These are phyloP conservation scores for Caerostris darwini DNA, from an alignment of 1,140 invertebrate species.

Conservation along the genomic window DNA sequence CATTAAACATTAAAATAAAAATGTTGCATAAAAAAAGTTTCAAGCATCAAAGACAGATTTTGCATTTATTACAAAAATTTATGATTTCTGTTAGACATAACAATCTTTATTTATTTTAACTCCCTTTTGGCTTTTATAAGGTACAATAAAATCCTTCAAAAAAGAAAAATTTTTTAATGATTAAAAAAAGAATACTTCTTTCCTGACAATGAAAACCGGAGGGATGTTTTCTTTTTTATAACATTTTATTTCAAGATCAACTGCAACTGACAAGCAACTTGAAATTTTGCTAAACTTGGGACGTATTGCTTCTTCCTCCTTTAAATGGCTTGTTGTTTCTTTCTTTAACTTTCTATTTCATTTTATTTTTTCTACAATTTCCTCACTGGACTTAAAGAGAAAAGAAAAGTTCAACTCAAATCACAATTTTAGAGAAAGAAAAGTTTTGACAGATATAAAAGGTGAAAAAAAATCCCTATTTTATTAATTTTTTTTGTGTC, in stretches of 20 bases:
- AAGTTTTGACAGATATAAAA: neutral
- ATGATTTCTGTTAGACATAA: too few relatives aligned
- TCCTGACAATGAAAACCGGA: slow-evolving; percentile 14
- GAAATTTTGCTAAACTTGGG: slow-evolving; percentile 54
- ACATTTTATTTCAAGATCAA: slow-evolving; percentile 21
- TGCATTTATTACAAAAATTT: too few relatives aligned
- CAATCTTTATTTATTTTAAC: too few relatives aligned
- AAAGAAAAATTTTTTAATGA: too few relatives aligned
- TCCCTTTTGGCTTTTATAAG: too few relatives aligned
- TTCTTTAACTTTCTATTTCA: neutral
- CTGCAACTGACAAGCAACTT: slow-evolving; percentile 44
- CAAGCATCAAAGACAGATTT: too few relatives aligned
- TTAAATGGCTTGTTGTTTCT: slow-evolving; percentile 39
- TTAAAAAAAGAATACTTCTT: too few relatives aligned
- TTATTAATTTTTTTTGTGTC: slow-evolving; percentile 35
- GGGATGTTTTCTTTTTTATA: neutral
- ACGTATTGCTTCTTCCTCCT: slow-evolving; percentile 40
- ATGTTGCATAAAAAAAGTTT: neutral
- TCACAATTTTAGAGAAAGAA: slow-evolving; percentile 20
- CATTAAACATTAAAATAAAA: neutral
- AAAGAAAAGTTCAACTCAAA: slow-evolving; percentile 1
- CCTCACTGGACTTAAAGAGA: neutral
- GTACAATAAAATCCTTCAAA: too few relatives aligned
- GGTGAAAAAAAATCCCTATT: neutral
- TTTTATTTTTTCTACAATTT: neutral